phyloP scores from a whole-genome alignment of 2,888 invertebrate species.

The Drosophila testacea region DNA sequence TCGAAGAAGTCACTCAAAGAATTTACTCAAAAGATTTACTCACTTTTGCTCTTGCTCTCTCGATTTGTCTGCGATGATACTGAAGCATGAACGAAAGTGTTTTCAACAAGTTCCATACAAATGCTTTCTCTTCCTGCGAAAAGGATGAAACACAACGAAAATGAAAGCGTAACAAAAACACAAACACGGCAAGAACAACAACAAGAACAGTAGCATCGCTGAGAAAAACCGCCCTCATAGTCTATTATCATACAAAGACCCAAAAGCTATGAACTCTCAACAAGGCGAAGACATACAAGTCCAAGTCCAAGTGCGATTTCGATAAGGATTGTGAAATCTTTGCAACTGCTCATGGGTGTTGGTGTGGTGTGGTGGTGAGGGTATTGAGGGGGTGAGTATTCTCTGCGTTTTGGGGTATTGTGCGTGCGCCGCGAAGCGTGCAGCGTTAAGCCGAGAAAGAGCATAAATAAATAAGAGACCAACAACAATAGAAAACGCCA shows the following conservation, averaged over 20 bases:
- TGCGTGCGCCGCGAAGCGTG: slow-evolving; percentile 72
- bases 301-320: slow-evolving; percentile 56
- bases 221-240: slow-evolving; percentile 58
- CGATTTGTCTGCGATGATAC: not conserved
- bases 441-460: slow-evolving; percentile 80
- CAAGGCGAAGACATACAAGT: slow-evolving; percentile 46
- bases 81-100: slow-evolving; percentile 68
- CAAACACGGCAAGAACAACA: slow-evolving; percentile 19
- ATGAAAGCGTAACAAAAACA: slow-evolving; percentile 51
- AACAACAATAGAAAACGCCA: slow-evolving; percentile 64
- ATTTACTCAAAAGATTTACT: slow-evolving; percentile 17
- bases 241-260: slow-evolving; percentile 63
- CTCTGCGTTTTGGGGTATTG: slow-evolving; percentile 14
- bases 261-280: slow-evolving; percentile 72
- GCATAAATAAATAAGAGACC: slow-evolving; percentile 76
- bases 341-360: slow-evolving; percentile 14
- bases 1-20: slow-evolving; percentile 37
- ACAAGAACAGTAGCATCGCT: slow-evolving; percentile 8
- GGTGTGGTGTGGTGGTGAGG: not conserved
- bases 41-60: slow-evolving; percentile 54
- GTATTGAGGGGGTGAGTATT: slow-evolving; percentile 6
- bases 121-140: slow-evolving; percentile 52
- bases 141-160: slow-evolving; percentile 57
- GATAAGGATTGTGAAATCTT: slow-evolving; percentile 59
- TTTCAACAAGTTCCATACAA: slow-evolving; percentile 74